A percentile compares a stretch with the other conserved stretches of the same genome.
These are phyloP conservation scores for Drosophila setosimentum DNA, from an alignment of 2,888 invertebrate species.

Conservation along the genomic window DNA sequence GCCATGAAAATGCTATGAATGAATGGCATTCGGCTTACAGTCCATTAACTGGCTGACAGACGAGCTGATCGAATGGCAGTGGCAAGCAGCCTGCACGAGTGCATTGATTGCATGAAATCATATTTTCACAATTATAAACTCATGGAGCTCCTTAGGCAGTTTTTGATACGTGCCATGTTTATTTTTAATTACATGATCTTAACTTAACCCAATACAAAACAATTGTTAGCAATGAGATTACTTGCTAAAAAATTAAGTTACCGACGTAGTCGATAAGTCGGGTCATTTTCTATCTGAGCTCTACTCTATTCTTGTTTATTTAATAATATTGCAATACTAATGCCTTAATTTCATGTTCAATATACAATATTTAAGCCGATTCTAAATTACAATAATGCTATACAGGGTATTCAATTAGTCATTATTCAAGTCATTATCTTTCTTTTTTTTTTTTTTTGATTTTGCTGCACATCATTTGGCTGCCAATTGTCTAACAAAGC, in stretches of 20 bases:
- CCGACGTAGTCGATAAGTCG: not conserved
- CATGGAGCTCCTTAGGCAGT: not conserved
- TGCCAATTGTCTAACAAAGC: constrained; percentile 78
- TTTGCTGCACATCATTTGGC: constrained; percentile 40
- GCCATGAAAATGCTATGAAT: constrained; percentile 41
- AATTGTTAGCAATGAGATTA: not conserved
- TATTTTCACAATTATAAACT: constrained; percentile 63
- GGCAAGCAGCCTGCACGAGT: not conserved
- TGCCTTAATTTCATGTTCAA: not conserved
- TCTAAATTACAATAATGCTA: not conserved
- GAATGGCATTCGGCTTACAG: constrained; percentile 37
- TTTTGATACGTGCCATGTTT: not conserved
- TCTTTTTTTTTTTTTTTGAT: not conserved
- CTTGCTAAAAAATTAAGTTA: not conserved
- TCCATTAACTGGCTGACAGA: constrained; percentile 19
- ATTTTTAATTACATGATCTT: not conserved
- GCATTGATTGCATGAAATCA: constrained; percentile 43
- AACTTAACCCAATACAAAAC: not conserved
- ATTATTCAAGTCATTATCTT: not conserved
- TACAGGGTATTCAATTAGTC: constrained; percentile 12
- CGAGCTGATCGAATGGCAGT: not conserved
- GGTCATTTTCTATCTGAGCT: not conserved
- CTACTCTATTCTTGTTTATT: not conserved
- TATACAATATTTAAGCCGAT: not conserved
- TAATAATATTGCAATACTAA: not conserved